These are phyloP conservation scores for Harpagifer antarcticus DNA, from an alignment of 2,797 vertebrate genomes.

Conservation along the genomic window DNA sequence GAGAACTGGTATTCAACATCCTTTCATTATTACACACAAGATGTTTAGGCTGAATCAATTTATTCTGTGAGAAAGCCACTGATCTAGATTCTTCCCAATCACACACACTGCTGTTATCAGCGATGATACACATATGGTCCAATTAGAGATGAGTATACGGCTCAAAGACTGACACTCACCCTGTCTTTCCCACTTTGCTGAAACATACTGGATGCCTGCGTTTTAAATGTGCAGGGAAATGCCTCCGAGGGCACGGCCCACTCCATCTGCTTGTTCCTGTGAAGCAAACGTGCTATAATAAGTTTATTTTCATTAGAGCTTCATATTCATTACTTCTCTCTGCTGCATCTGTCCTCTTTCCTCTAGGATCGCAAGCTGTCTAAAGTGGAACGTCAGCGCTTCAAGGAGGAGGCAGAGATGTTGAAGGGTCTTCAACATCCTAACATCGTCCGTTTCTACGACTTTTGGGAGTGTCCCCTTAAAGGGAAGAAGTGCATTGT, in stretches of 20 bases:
- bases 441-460: conserved; percentile 98
- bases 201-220: conserved; percentile 28
- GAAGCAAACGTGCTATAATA: conserved; percentile 22
- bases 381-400: conserved; percentile 95
- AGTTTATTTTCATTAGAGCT: not conserved
- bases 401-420: conserved; percentile 99
- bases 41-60: conserved; percentile 5
- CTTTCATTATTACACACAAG: not conserved
- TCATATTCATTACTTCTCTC: conserved; percentile 18
- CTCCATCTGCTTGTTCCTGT: conserved; percentile 34
- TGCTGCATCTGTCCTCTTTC: conserved; percentile 25
- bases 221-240: conserved; percentile 33
- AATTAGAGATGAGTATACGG: conserved; percentile 42
- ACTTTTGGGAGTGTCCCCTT: conserved; percentile 96
- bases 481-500: conserved; percentile 98
- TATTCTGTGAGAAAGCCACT: conserved; percentile 16
- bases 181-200: not conserved
- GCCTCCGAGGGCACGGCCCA: conserved; percentile 17
- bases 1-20: conserved; percentile 1
- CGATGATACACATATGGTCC: conserved; percentile 42
- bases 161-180: conserved; percentile 24
- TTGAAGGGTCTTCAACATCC: conserved; percentile 97
- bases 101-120: conserved; percentile 24
- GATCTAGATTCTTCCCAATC: conserved; percentile 32
- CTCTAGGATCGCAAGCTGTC: conserved; percentile 95